Conservation (phyloP, 30 jellyfish, hydroid and myxozoan genomes). For the Catostylus mosaicus region DNA sequence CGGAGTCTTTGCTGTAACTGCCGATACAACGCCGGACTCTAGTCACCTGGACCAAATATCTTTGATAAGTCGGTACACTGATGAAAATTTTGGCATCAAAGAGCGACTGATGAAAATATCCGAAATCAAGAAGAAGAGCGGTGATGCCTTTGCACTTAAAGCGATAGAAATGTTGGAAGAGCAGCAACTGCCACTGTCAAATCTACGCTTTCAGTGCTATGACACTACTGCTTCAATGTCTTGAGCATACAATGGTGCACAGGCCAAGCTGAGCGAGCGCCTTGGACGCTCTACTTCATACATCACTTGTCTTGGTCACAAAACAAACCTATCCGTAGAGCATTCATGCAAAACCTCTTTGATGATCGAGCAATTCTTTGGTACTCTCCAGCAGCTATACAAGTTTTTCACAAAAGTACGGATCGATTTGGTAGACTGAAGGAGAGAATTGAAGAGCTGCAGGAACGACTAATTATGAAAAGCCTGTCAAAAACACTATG, state of each 20-base stretch:
- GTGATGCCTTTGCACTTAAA: conserved; percentile 14
- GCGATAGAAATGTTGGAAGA: background rate
- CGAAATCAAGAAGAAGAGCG: conserved; percentile 10
- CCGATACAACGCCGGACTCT: conserved; percentile 14
- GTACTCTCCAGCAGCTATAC: conserved; percentile 56
- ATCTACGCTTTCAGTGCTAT: conserved; percentile 28
- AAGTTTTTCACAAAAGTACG: conserved; percentile 37
- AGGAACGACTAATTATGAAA: conserved; percentile 16
- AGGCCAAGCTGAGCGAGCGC: conserved; percentile 13
- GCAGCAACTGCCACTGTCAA: background rate
- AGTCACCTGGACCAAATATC: conserved; percentile 10
- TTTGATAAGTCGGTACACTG: conserved; percentile 2
- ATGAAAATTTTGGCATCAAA: background rate
- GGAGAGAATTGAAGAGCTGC: conserved; percentile 21
- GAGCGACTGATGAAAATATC: conserved; percentile 22
- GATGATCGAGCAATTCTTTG: conserved; percentile 41
- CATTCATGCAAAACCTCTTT: conserved; percentile 33
- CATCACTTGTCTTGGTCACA: conserved; percentile 53
- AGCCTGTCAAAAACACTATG: conserved; percentile 37
- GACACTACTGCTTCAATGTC: conserved; percentile 38
- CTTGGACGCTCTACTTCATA: conserved; percentile 3
- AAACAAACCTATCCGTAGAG: conserved; percentile 41
- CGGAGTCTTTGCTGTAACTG: conserved; percentile 18
- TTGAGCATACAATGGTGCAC: conserved; percentile 23
- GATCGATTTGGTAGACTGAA: conserved; percentile 9